These are phyloP conservation scores for Neoitamus cyanurus DNA, from an alignment of 2,888 invertebrate species.

Conservation along the genomic window DNA sequence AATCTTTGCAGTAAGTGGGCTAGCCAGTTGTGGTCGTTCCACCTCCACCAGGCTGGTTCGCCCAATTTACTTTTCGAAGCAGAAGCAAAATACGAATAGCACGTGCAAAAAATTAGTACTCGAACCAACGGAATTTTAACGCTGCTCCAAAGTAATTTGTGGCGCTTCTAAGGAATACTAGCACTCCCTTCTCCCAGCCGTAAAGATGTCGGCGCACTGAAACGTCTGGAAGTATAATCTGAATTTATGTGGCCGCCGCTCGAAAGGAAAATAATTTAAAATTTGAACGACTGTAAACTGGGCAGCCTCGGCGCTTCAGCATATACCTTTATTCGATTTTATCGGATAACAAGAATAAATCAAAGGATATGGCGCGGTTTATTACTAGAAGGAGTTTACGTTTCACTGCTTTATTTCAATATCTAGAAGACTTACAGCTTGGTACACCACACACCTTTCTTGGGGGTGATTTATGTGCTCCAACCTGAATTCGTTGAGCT, in stretches of 20 bases:
- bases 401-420: not conserved
- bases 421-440: not conserved
- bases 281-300: not conserved
- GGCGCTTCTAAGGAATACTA: not conserved
- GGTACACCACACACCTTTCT: not conserved
- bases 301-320: not conserved
- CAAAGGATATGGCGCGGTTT: not conserved
- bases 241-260: not conserved
- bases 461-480: not conserved
- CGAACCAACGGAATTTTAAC: not conserved
- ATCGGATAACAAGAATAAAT: not conserved
- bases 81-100: not conserved
- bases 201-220: not conserved
- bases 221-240: not conserved
- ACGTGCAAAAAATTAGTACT: not conserved
- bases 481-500: not conserved
- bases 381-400: not conserved
- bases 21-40: not conserved
- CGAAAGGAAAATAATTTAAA: not conserved
- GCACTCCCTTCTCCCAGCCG: not conserved
- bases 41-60: not conserved
- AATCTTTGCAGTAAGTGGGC: not conserved
- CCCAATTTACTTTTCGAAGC: not conserved
- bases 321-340: not conserved
- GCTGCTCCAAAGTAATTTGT: not conserved